These are phyloP conservation scores for Mnemiopsis leidyi DNA, from an alignment of 37 sponge, comb jelly and placozoan species.

Conservation along the genomic window DNA sequence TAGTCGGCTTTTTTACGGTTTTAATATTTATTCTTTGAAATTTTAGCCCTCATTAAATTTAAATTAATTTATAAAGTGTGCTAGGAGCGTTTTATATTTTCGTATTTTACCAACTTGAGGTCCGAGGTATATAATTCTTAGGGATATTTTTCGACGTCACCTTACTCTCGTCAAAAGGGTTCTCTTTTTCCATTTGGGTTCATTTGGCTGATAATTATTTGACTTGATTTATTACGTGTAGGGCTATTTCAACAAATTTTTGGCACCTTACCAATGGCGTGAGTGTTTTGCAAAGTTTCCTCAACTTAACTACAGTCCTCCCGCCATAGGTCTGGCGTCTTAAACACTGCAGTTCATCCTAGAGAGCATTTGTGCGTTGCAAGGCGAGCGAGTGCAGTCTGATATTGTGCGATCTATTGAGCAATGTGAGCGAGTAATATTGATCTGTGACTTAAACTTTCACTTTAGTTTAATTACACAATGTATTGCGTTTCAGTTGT, in stretches of 20 bases:
- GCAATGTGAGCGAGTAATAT: background rate
- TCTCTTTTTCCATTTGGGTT: background rate
- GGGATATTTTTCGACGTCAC: background rate
- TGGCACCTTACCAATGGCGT: background rate
- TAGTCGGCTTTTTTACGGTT: slow-evolving; percentile 64
- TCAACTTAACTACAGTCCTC: too few relatives aligned
- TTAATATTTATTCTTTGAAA: slow-evolving; percentile 64
- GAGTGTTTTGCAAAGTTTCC: too few relatives aligned
- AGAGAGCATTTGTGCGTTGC: background rate
- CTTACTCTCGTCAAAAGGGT: background rate
- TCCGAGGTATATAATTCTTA: background rate
- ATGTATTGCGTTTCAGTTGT: background rate
- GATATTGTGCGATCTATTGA: background rate
- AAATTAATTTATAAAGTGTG: slow-evolving; percentile 58
- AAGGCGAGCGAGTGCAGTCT: background rate
- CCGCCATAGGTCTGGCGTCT: too few relatives aligned
- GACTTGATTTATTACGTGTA: background rate
- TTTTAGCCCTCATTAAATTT: slow-evolving; percentile 28
- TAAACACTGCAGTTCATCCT: background rate
- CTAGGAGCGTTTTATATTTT: slow-evolving; percentile 60
- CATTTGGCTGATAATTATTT: background rate
- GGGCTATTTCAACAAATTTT: background rate
- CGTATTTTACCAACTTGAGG: background rate
- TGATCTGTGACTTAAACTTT: slow-evolving; percentile 30
- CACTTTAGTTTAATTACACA: slow-evolving; percentile 20